These are phyloP conservation scores for Hipposideros larvatus DNA, from an alignment of 2,797 vertebrate species.

Conservation along the genomic window DNA sequence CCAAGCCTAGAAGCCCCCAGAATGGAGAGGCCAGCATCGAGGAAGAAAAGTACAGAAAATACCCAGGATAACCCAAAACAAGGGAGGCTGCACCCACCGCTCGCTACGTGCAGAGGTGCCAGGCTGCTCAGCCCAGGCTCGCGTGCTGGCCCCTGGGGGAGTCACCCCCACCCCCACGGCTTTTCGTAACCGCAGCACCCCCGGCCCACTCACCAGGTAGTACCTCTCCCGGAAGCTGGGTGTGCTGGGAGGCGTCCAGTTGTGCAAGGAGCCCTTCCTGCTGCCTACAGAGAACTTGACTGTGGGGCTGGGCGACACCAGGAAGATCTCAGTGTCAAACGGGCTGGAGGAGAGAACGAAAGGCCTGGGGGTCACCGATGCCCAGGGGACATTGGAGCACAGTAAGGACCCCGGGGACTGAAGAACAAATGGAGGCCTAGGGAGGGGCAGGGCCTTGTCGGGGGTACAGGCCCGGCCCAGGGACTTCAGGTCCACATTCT, in stretches of 20 bases:
- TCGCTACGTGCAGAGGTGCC: neutral
- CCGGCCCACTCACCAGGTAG: conserved; percentile 91
- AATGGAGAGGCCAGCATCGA: neutral
- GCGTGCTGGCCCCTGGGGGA: neutral
- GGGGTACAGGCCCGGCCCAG: neutral
- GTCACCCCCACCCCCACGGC: accelerated
- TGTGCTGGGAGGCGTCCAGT: conserved; percentile 95
- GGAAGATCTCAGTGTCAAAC: conserved; percentile 90
- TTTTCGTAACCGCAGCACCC: accelerated
- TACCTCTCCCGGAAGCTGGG: conserved; percentile 97
- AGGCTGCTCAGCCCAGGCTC: neutral
- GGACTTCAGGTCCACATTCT: neutral
- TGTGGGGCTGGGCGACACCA: conserved; percentile 90
- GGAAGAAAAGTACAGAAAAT: neutral
- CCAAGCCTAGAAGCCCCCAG: neutral
- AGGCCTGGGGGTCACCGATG: neutral
- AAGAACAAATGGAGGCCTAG: neutral
- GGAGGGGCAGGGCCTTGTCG: neutral
- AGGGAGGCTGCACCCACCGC: neutral
- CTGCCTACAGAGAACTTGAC: conserved; percentile 92
- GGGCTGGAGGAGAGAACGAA: conserved; percentile 84
- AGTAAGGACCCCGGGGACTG: neutral
- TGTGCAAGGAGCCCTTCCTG: conserved; percentile 94
- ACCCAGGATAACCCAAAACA: neutral
- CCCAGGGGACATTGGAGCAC: neutral